Evolutionary conservation across 2,888 invertebrate species (phyloP).

Genomic region (Ischnus inquisitorius): DNA sequence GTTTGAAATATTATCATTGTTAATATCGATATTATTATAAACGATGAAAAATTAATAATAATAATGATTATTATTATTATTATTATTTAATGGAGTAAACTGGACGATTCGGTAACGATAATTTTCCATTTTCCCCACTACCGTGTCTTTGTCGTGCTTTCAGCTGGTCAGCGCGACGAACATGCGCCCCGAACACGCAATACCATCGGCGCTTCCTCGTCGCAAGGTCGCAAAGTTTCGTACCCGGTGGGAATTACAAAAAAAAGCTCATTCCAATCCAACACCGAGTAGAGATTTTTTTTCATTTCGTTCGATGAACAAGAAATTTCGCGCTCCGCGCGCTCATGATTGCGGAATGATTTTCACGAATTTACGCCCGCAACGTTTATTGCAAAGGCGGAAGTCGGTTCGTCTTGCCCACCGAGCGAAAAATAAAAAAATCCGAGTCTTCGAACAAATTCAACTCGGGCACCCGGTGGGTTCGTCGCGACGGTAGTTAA

Average conservation of each 20-base stretch:
- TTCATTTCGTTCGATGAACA: neutral
- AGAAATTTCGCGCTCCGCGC: neutral
- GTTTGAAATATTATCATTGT: too few relatives aligned
- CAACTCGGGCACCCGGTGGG: conserved; percentile 5
- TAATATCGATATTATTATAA: too few relatives aligned
- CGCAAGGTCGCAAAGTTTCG: neutral
- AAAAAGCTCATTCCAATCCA: neutral
- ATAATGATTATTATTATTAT: too few relatives aligned
- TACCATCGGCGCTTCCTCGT: neutral
- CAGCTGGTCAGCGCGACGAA: neutral
- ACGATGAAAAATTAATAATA: too few relatives aligned
- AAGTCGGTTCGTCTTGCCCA: too few relatives aligned
- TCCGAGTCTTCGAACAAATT: neutral
- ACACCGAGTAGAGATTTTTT: neutral
- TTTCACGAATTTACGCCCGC: neutral
- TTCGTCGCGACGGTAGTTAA: neutral
- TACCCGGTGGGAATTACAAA: neutral
- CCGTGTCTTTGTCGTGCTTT: neutral
- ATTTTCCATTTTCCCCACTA: neutral
- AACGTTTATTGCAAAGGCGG: too few relatives aligned
- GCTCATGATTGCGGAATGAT: neutral
- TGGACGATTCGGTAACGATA: neutral
- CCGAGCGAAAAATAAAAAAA: neutral
- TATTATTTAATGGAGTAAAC: too few relatives aligned
- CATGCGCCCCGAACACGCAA: neutral